A percentile compares a stretch with the other conserved stretches of the same genome.
These are phyloP conservation scores for Pogonophryne albipinna DNA, from an alignment of 2,797 vertebrate genomes.

Conservation along the genomic window DNA sequence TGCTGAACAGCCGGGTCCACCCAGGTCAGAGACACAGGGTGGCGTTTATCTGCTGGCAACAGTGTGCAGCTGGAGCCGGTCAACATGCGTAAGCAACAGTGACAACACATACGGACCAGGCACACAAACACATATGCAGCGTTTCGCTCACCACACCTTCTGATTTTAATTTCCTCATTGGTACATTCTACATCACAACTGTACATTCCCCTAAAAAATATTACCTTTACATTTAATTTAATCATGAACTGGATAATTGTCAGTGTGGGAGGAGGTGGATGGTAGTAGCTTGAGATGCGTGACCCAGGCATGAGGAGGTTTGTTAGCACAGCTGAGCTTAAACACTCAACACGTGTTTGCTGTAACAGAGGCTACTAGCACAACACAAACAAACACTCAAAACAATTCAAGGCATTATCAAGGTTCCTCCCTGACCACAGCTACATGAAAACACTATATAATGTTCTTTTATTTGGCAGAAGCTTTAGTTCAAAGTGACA, in stretches of 20 bases:
- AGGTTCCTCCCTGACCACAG: not conserved
- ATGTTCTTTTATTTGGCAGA: not conserved
- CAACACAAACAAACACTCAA: conserved; percentile 9
- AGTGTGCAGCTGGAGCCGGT: conserved; percentile 40
- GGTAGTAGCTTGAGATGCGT: not conserved
- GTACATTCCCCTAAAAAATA: too few relatives aligned
- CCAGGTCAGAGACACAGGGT: conserved; percentile 37
- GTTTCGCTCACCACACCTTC: conserved; percentile 3
- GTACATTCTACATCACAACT: not conserved
- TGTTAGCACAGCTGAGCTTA: conserved; percentile 61
- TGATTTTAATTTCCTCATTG: conserved; percentile 6
- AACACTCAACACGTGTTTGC: conserved; percentile 46
- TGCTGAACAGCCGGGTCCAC: conserved; percentile 41
- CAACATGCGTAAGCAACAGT: conserved; percentile 27
- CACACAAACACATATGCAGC: conserved; percentile 5
- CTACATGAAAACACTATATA: not conserved
- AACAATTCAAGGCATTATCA: not conserved
- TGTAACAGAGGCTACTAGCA: conserved; percentile 45
- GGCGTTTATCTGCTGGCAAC: conserved; percentile 28
- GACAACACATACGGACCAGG: conserved; percentile 3
- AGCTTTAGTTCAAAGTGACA: not conserved
- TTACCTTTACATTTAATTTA: conserved; percentile 1
- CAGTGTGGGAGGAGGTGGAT: not conserved
- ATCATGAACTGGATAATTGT: not conserved
- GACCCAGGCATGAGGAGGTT: conserved; percentile 1